Evolutionary conservation across 1,140 invertebrate species (phyloP).

Genomic region (Platyscapa corneri): DNA sequence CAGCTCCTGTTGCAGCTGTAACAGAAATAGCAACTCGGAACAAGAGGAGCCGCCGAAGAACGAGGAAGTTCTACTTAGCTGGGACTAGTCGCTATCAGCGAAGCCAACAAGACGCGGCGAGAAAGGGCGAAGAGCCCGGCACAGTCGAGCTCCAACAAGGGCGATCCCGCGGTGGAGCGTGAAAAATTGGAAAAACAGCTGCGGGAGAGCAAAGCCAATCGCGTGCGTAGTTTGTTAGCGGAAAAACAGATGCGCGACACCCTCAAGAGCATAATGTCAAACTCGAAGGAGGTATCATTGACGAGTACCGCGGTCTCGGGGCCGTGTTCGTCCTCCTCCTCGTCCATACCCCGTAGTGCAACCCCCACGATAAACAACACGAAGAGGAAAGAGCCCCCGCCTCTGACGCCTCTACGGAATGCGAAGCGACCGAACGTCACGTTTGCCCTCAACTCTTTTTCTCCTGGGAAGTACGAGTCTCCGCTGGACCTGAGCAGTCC

Average conservation of each 20-base stretch:
- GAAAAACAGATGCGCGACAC: constrained; percentile 72
- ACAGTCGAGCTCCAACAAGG: constrained; percentile 40
- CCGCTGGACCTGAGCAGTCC: constrained; percentile 61
- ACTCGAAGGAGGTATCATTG: constrained; percentile 56
- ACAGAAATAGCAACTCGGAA: not conserved
- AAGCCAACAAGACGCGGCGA: constrained; percentile 51
- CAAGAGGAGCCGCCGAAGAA: constrained; percentile 58
- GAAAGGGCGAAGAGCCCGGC: constrained; percentile 50
- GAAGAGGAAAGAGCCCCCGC: constrained; percentile 69
- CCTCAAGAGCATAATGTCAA: constrained; percentile 67
- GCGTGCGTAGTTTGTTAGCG: constrained; percentile 67
- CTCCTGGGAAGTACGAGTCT: constrained; percentile 51
- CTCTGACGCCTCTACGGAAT: constrained; percentile 64
- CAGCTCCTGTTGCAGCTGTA: not conserved
- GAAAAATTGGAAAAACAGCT: constrained; percentile 68
- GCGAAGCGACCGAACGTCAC: constrained; percentile 58
- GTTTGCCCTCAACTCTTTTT: constrained; percentile 39
- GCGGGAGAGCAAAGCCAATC: constrained; percentile 67
- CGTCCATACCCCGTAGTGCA: not conserved
- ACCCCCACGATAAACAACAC: constrained; percentile 20
- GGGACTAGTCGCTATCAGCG: constrained; percentile 65
- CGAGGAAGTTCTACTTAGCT: constrained; percentile 65
- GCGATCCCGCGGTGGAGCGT: constrained; percentile 53
- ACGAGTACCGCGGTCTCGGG: not conserved
- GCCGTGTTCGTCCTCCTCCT: not conserved